Percentiles rank a stretch among this genome's conserved stretches.
phyloP scores from a whole-genome alignment of 2,113 vertebrate genomes.

The Ceyx melanurus region DNA sequence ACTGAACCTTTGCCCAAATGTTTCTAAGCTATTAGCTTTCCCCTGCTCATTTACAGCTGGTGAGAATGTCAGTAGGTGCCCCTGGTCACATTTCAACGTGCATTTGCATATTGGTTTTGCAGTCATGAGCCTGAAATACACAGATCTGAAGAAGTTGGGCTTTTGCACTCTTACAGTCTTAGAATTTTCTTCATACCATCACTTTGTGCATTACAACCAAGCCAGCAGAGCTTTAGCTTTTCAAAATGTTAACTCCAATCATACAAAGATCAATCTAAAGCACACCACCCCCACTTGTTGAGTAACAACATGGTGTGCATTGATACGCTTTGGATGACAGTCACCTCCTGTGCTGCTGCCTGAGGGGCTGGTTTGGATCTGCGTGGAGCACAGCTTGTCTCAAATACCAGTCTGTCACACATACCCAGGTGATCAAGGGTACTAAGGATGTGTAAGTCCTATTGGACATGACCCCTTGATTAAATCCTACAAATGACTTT shows the following conservation, averaged over 20 bases:
- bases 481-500: not conserved
- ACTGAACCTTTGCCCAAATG: not conserved
- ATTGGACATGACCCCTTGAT: not conserved
- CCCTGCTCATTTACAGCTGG: not conserved
- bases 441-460: not conserved
- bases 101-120: not conserved
- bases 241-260: accelerated
- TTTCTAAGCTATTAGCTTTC: not conserved
- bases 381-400: not conserved
- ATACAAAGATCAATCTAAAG: not conserved
- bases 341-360: not conserved
- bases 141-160: not conserved
- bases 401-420: not conserved
- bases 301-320: accelerated
- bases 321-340: accelerated
- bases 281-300: not conserved
- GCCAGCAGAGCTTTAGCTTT: not conserved
- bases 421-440: not conserved
- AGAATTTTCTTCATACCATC: not conserved
- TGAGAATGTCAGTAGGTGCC: not conserved
- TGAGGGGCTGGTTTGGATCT: accelerated
- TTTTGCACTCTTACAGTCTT: not conserved
- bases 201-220: not conserved
- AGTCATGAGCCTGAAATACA: not conserved
- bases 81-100: not conserved